phyloP scores from a whole-genome alignment of 2,888 invertebrate species.

The Parelbella ahira region DNA sequence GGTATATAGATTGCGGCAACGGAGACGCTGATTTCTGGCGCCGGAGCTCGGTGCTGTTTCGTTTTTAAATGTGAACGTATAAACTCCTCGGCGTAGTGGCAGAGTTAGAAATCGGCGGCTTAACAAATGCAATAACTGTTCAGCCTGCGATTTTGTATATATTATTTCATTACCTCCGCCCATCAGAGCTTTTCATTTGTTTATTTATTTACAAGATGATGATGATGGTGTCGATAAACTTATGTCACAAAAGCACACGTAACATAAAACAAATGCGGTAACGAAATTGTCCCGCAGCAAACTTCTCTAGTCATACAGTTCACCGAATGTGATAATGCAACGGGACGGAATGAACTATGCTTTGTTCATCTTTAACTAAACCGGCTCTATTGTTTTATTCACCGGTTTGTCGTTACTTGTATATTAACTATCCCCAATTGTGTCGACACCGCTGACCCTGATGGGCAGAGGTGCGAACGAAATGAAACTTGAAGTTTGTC shows the following conservation, averaged over 20 bases:
- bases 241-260: conserved; percentile 13
- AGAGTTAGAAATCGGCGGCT: no score
- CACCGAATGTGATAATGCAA: neutral
- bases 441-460: no score
- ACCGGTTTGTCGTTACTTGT: no score
- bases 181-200: no score
- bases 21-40: neutral
- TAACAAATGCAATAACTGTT: no score
- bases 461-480: conserved; percentile 28
- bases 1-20: conserved; percentile 11
- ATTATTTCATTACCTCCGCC: conserved; percentile 44
- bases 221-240: no score
- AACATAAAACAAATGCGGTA: neutral
- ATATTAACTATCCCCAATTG: conserved; percentile 5
- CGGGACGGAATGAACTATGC: no score
- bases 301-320: conserved; percentile 17
- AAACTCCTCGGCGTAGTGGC: no score
- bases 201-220: no score
- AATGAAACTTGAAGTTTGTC: conserved; percentile 37
- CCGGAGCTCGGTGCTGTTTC: neutral
- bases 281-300: conserved; percentile 2
- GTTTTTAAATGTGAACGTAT: no score
- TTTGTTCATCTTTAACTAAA: no score
- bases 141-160: conserved; percentile 61
- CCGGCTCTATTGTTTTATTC: no score